A percentile compares a stretch with the other conserved stretches of the same genome.
These are phyloP conservation scores for Hylaea fasciaria DNA, from an alignment of 2,888 invertebrate species.

Conservation along the genomic window DNA sequence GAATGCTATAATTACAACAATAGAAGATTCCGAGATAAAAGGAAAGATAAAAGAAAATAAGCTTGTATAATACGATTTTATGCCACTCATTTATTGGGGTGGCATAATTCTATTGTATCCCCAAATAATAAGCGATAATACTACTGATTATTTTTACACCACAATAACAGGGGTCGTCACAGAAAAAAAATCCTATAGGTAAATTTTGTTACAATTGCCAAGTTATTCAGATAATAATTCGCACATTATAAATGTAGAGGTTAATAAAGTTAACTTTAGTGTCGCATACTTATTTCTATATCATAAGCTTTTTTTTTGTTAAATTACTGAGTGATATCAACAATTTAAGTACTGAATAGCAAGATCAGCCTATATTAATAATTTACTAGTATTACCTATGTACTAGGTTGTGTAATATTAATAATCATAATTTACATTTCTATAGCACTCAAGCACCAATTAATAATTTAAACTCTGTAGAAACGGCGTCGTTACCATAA, in stretches of 20 bases:
- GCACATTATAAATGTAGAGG: no score
- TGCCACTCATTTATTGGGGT: constrained; percentile 59
- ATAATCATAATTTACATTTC: background rate
- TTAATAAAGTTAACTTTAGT: no score
- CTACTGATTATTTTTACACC: constrained; percentile 54
- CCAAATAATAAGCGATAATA: constrained; percentile 61
- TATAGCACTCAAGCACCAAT: background rate
- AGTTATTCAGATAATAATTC: no score
- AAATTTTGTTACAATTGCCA: no score
- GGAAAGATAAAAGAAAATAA: constrained; percentile 39
- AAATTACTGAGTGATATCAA: no score
- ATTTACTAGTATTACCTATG: no score
- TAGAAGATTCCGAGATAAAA: constrained; percentile 23
- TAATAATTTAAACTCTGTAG: background rate
- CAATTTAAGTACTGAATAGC: no score
- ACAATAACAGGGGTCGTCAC: constrained; percentile 27
- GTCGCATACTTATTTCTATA: no score
- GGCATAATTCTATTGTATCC: constrained; percentile 61
- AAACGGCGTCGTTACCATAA: background rate
- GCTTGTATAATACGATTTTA: constrained; percentile 63
- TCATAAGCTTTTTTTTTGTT: no score
- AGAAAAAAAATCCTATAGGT: background rate
- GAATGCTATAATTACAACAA: constrained; percentile 22
- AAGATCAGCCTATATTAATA: no score
- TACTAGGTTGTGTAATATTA: no score